Base-by-base conservation (phyloP, 2,113 vertebrate genomes). In the Salminus brasiliensis region DNA sequence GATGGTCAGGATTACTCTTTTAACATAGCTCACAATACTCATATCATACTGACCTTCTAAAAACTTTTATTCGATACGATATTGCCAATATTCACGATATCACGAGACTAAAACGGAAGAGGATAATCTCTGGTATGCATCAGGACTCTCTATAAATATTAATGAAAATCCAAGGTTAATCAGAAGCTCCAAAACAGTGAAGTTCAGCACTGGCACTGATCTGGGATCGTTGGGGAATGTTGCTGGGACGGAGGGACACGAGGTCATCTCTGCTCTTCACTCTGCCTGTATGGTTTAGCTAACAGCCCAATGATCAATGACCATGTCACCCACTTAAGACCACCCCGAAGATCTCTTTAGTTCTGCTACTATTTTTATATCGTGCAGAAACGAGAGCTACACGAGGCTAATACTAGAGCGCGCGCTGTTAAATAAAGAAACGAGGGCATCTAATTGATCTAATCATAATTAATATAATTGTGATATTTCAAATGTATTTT, bases 241-340 rank as follows among this genome's bases (percentile, higher is more conserved):
- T 2, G 47, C 47, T 52, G n/a, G 52, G 52, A 55, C 62, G 36
- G 52, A 25, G 39, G 75, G 66, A 60, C 53, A 70, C 67, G 18
- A 41, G 71, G 76, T 79, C 76, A 76, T 57, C 66, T 25, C 68
- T 79, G 65, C 76, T 29, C 72, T 70, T 45, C 30, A 75, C 53
- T 41, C 55, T 76, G 55, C 16, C 21, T 55, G 34, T 66, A 62
- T 79, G 73, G 76, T 83, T 75, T 30, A 66, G 49, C 23, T 71
- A 72, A 67, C 67, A 83, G 45, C 63, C n/a, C 70, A 71, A 72
- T 83, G 82, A 83, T 76, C 82, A 83, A 80, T 83, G 78, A 49
- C 47, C 67, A 57, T 76, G 77, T 76, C 82, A 80, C 72, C 57
- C 77, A 63, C 76, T 79, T 67, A 43, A 74, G 78, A 79, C 82